phyloP scores from a whole-genome alignment of 1,140 invertebrate genomes.

The Hyles euphorbiae region DNA sequence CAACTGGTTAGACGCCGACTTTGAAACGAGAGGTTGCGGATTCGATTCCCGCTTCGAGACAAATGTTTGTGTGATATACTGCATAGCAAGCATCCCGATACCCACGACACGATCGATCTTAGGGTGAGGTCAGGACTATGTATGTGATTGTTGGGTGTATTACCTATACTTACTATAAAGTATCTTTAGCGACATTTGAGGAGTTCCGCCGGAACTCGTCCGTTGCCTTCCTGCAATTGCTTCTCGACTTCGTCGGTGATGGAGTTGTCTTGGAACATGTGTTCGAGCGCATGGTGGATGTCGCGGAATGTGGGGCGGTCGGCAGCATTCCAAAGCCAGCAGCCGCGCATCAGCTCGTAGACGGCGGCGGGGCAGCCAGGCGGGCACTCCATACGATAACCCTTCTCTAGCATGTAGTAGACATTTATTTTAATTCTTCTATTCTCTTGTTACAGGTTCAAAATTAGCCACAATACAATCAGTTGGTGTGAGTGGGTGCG shows the following conservation, averaged over 20 bases:
- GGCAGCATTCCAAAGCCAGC: conserved; percentile 96
- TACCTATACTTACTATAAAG: no score
- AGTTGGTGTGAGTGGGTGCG: conserved; percentile 77
- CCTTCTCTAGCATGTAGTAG: no score
- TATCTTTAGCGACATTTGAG: neutral
- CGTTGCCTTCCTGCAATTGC: conserved; percentile 73
- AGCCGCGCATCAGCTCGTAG: conserved; percentile 95
- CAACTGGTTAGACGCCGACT: no score
- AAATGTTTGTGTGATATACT: no score
- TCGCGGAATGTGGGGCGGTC: conserved; percentile 96
- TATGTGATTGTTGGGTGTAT: no score
- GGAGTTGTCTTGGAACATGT: conserved; percentile 95
- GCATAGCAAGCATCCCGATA: no score
- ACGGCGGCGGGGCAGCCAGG: conserved; percentile 96
- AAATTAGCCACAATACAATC: conserved; percentile 74
- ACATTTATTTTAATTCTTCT: neutral
- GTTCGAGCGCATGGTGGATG: conserved; percentile 95
- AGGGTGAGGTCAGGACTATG: no score
- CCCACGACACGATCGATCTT: no score
- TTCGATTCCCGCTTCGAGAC: no score
- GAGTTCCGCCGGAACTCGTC: no score
- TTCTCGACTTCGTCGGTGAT: conserved; percentile 84
- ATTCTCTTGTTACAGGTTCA: conserved; percentile 71
- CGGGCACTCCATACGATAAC: no score
- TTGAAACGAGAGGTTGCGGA: no score